phyloP scores from a whole-genome alignment of 2,113 vertebrate genomes.

The Pelusios castaneus region DNA sequence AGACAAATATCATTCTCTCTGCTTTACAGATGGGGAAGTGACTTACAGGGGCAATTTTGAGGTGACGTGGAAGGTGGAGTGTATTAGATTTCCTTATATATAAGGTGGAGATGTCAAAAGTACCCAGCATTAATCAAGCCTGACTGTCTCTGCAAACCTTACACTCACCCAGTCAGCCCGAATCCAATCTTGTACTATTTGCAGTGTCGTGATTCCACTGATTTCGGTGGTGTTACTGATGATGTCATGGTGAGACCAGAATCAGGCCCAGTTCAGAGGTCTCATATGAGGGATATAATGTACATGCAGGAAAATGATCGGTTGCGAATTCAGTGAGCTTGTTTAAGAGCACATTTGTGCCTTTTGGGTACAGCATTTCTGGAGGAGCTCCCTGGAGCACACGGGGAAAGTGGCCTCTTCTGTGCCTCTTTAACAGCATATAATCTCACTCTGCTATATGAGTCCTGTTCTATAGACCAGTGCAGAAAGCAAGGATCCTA shows the following conservation, averaged over 20 bases:
- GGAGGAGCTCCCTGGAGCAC: background rate
- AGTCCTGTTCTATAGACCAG: background rate
- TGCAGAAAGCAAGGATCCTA: background rate
- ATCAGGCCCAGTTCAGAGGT: background rate
- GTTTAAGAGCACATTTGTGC: background rate
- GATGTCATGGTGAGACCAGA: background rate
- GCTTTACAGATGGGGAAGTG: background rate
- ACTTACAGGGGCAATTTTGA: background rate
- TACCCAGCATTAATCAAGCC: accelerated
- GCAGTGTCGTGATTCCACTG: background rate
- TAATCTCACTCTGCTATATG: background rate
- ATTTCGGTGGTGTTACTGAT: background rate
- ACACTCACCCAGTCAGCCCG: background rate
- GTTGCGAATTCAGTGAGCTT: background rate
- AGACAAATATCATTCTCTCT: background rate
- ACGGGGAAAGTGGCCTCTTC: background rate
- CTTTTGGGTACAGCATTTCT: background rate
- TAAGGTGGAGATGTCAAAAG: background rate
- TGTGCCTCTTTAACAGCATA: background rate
- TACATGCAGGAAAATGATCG: background rate
- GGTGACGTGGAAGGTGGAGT: background rate
- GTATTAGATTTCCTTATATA: background rate
- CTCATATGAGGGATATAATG: background rate
- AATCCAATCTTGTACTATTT: background rate
- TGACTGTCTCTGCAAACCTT: background rate